Evolutionary conservation across 2,888 invertebrate species (phyloP).

Genomic region (Drosophila paucipuncta): DNA sequence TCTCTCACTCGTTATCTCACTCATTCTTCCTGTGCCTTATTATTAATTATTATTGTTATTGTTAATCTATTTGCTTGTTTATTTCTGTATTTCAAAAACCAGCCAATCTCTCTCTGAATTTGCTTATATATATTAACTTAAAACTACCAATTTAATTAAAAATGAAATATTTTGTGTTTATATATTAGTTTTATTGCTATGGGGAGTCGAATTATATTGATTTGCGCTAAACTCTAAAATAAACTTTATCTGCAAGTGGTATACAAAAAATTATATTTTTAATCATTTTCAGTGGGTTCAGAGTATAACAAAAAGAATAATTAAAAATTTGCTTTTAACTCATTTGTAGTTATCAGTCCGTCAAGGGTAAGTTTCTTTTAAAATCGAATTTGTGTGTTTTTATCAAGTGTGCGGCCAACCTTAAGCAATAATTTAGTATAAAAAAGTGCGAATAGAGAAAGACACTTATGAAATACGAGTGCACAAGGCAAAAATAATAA

Average conservation of each 20-base stretch:
- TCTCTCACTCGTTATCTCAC: neutral
- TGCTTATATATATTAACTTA: too few relatives aligned
- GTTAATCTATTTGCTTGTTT: neutral
- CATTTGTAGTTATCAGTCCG: slow-evolving; percentile 30
- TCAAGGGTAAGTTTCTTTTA: slow-evolving; percentile 8
- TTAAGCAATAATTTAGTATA: slow-evolving; percentile 16
- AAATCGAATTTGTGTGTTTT: slow-evolving; percentile 2
- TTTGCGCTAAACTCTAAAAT: too few relatives aligned
- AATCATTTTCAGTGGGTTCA: neutral
- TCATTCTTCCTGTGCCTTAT: neutral
- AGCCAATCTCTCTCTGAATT: too few relatives aligned
- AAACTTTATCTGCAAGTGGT: neutral
- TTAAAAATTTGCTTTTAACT: neutral
- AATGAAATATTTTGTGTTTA: too few relatives aligned
- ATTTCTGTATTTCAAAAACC: neutral
- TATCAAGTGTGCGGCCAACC: slow-evolving; percentile 24
- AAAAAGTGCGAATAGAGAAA: neutral
- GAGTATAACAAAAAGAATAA: neutral
- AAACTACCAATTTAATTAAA: too few relatives aligned
- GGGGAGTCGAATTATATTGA: too few relatives aligned
- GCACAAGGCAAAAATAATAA: neutral
- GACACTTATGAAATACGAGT: slow-evolving; percentile 4
- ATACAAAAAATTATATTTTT: neutral
- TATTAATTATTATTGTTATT: neutral
- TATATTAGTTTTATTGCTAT: too few relatives aligned